Evolutionary conservation across 2,113 vertebrate species (phyloP).

Genomic region (Tenebrosternarchus preto): DNA sequence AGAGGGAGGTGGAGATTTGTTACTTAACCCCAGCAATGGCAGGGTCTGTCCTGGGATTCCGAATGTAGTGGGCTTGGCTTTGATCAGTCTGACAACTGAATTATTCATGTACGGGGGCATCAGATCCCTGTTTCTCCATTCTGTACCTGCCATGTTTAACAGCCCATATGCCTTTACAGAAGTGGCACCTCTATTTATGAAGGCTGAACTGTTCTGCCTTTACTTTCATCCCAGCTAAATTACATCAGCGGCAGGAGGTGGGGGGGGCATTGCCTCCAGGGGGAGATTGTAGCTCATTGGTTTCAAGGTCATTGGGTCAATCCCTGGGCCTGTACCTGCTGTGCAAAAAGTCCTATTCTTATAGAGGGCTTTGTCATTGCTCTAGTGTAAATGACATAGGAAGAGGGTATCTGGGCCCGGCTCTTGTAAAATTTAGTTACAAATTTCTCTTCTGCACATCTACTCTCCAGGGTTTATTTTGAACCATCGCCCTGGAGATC

Average conservation of each 20-base stretch:
- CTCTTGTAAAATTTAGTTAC: background rate
- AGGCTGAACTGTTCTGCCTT: constrained; percentile 5
- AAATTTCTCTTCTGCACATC: too few relatives aligned
- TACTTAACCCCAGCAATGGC: background rate
- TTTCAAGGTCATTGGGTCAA: background rate
- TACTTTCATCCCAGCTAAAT: constrained; percentile 8
- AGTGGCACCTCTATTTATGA: constrained; percentile 19
- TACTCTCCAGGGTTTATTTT: too few relatives aligned
- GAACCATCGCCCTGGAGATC: too few relatives aligned
- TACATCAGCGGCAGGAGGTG: constrained; percentile 14
- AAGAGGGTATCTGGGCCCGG: background rate
- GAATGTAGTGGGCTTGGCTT: constrained; percentile 16
- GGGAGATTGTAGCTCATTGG: background rate
- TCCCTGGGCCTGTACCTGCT: background rate
- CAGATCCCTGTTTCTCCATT: background rate
- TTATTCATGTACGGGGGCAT: constrained; percentile 29
- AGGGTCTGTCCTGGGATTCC: background rate
- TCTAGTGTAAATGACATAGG: background rate
- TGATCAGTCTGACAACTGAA: constrained; percentile 32
- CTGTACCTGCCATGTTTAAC: constrained; percentile 21
- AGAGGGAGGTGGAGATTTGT: too few relatives aligned
- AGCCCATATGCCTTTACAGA: background rate
- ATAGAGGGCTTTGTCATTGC: background rate
- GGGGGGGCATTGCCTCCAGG: background rate
- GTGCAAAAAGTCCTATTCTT: background rate